Percentiles rank a stretch among this genome's conserved stretches.
Conservation (phyloP, 2,113 vertebrate species). For the Bothrops jararaca region DNA sequence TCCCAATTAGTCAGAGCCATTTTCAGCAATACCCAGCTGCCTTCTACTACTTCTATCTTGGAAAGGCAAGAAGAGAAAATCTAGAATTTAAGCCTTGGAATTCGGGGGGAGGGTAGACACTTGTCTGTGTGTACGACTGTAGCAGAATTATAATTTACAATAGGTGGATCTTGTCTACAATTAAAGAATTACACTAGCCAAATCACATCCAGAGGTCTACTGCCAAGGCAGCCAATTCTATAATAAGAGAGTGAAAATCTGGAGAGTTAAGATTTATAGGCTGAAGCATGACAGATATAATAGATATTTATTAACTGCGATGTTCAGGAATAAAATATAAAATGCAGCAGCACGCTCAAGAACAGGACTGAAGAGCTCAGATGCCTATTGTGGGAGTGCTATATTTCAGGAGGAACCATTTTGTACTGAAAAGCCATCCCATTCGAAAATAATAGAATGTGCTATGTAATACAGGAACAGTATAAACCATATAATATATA, state of each 20-base stretch:
- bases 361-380: background rate
- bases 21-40: background rate
- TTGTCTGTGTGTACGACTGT: background rate
- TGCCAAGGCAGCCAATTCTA: background rate
- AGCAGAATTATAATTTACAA: background rate
- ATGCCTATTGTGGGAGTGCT: background rate
- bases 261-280: background rate
- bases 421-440: background rate
- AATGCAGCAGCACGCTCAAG: background rate
- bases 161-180: background rate
- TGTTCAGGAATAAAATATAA: background rate
- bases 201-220: background rate
- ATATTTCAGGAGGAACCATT: background rate
- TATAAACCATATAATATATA: background rate
- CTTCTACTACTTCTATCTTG: background rate
- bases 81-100: background rate
- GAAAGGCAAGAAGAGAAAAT: background rate
- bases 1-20: background rate
- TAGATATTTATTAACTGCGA: background rate
- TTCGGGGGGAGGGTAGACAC: background rate
- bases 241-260: background rate
- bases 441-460: background rate
- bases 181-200: background rate
- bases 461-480: background rate
- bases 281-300: background rate